Conservation (phyloP, 1,140 invertebrate species). For the Uloborus diversus region DNA sequence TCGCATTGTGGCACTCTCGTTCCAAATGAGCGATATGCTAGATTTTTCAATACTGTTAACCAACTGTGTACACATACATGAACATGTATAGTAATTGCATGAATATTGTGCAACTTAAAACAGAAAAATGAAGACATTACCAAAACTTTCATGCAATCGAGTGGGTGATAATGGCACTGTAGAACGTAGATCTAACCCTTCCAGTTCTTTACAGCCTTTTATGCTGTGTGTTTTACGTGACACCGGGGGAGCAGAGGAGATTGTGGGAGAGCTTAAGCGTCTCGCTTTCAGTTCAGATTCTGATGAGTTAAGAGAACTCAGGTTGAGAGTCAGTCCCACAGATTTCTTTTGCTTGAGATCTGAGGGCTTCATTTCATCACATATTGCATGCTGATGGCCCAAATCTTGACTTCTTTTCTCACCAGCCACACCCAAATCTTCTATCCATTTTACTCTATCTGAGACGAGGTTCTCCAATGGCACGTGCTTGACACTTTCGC, state of each 20-base stretch:
- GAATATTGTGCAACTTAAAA: neutral
- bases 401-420: neutral
- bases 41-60: neutral
- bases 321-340: neutral
- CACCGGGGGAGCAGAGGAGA: slow-evolving; percentile 28
- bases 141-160: slow-evolving; percentile 47
- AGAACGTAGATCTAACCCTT: slow-evolving; percentile 58
- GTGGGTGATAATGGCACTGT: slow-evolving; percentile 60
- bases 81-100: neutral
- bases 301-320: neutral
- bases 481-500: neutral
- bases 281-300: slow-evolving; percentile 29
- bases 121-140: slow-evolving; percentile 10
- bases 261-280: slow-evolving; percentile 58
- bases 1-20: no score
- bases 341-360: neutral
- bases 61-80: neutral
- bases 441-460: slow-evolving; percentile 27
- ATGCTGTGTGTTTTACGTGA: slow-evolving; percentile 47
- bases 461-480: neutral
- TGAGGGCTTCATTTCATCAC: slow-evolving; percentile 1
- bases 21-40: no score
- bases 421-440: slow-evolving; percentile 2
- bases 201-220: slow-evolving; percentile 58
- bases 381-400: neutral